Evolutionary conservation across 53 echinoderm and acorn worm species (phyloP).

Genomic region (Hippasteria phrygiana): DNA sequence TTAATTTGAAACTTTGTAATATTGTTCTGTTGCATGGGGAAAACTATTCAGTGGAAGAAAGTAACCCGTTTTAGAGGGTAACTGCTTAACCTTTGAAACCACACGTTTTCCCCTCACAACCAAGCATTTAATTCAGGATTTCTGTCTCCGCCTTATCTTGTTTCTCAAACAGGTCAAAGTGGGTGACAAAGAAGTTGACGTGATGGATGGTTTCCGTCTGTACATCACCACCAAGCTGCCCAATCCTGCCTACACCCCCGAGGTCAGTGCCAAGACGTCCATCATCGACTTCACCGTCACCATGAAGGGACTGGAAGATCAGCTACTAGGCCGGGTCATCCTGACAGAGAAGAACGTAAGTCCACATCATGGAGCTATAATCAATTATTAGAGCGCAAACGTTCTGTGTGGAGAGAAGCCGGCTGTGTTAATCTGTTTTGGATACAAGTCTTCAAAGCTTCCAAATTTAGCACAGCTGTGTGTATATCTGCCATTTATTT

Average conservation of each 20-base stretch:
- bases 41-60: too few species aligned
- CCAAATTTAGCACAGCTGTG: too few species aligned
- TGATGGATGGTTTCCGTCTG: slow-evolving; percentile 98
- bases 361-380: slow-evolving; percentile 16
- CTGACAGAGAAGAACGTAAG: slow-evolving; percentile 99
- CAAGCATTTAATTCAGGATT: neutral
- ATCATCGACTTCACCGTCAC: slow-evolving; percentile 99
- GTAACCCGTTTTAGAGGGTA: too few species aligned
- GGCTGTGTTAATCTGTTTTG: too few species aligned
- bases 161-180: slow-evolving; percentile 88
- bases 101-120: too few species aligned
- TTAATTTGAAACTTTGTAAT: too few species aligned
- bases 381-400: too few species aligned
- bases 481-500: too few species aligned
- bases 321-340: slow-evolving; percentile 95
- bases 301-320: slow-evolving; percentile 99
- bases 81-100: too few species aligned
- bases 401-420: too few species aligned
- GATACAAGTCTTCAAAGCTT: too few species aligned
- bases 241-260: slow-evolving; percentile 99
- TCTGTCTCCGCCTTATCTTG: neutral
- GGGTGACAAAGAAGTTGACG: slow-evolving; percentile 98
- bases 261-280: slow-evolving; percentile 99
- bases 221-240: slow-evolving; percentile 99
- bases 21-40: too few species aligned